Evolutionary conservation across 2,113 vertebrate species (phyloP).

Genomic region (Festucalex cinctus): DNA sequence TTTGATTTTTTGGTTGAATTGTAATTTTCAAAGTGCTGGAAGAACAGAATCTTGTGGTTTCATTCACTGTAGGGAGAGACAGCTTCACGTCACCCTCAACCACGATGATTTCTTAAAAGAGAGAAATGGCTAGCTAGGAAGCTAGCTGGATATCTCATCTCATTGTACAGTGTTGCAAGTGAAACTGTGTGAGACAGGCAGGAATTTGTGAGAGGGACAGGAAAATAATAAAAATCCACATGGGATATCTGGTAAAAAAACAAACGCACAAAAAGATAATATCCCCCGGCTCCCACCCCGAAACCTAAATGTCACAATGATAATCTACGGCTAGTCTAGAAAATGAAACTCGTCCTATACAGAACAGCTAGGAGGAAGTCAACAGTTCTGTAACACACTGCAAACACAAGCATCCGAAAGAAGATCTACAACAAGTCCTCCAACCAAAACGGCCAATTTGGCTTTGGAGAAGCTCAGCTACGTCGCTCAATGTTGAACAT

Average conservation of each 20-base stretch:
- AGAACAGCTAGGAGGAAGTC: slow-evolving; percentile 32
- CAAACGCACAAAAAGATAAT: neutral
- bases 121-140: neutral
- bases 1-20: slow-evolving; percentile 17
- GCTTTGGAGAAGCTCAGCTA: neutral
- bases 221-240: slow-evolving; percentile 33
- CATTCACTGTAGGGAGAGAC: neutral
- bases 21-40: slow-evolving; percentile 1
- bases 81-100: neutral
- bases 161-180: neutral
- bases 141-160: neutral
- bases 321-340: slow-evolving; percentile 49
- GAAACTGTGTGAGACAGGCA: slow-evolving; percentile 35
- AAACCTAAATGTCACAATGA: slow-evolving; percentile 40
- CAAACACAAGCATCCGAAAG: slow-evolving; percentile 65
- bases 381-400: slow-evolving; percentile 60
- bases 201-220: slow-evolving; percentile 43
- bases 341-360: slow-evolving; percentile 39
- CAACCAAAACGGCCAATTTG: neutral
- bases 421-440: slow-evolving; percentile 14
- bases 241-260: slow-evolving; percentile 32
- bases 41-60: slow-evolving; percentile 9
- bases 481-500: neutral
- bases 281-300: slow-evolving; percentile 25
- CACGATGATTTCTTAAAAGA: neutral